Percentiles rank a stretch among this genome's conserved stretches.
phyloP scores from a whole-genome alignment of 30 jellyfish, hydroid and myxozoan species.

The Morbakka virulenta region DNA sequence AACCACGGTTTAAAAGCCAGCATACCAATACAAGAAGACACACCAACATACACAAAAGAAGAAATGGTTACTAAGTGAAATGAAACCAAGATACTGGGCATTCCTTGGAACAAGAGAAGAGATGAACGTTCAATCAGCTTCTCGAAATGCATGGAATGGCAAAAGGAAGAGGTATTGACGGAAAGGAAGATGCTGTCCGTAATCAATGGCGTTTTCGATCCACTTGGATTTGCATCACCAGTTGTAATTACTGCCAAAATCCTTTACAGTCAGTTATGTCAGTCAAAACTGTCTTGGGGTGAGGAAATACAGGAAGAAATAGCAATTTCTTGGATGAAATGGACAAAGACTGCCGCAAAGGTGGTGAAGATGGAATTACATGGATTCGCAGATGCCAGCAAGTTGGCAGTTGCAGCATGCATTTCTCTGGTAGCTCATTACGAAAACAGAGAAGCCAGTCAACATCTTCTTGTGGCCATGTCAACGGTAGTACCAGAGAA shows the following conservation, averaged over 20 bases:
- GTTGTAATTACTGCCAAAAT: slow-evolving; percentile 11
- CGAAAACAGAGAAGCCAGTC: slow-evolving; percentile 16
- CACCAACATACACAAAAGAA: neutral
- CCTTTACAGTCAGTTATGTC: neutral
- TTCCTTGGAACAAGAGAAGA: slow-evolving; percentile 29
- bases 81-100: slow-evolving; percentile 25
- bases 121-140: slow-evolving; percentile 13
- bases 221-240: slow-evolving; percentile 21
- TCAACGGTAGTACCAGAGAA: slow-evolving; percentile 10
- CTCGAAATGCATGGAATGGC: slow-evolving; percentile 27
- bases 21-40: neutral
- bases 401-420: slow-evolving; percentile 27
- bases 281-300: slow-evolving; percentile 5
- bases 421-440: neutral
- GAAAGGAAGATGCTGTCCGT: slow-evolving; percentile 39
- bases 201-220: slow-evolving; percentile 26
- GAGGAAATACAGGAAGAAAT: slow-evolving; percentile 14
- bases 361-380: slow-evolving; percentile 6
- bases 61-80: neutral
- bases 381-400: slow-evolving; percentile 28
- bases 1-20: slow-evolving; percentile 33
- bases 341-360: slow-evolving; percentile 2
- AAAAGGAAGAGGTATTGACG: slow-evolving; percentile 6
- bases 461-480: slow-evolving; percentile 10
- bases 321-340: neutral